phyloP scores from a whole-genome alignment of 2,797 vertebrate species.

The Eleutherodactylus coqui region DNA sequence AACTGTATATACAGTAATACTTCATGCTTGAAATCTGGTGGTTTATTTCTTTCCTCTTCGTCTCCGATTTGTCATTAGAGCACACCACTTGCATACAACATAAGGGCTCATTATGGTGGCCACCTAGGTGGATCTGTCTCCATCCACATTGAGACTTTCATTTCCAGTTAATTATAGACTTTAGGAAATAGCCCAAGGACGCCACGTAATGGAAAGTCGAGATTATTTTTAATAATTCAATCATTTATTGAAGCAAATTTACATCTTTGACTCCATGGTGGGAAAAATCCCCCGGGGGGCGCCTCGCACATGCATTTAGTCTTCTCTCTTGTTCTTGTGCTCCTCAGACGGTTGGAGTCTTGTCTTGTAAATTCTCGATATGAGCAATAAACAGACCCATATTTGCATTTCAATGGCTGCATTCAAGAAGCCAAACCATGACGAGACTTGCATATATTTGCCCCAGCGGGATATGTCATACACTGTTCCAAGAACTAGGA shows the following conservation, averaged over 20 bases:
- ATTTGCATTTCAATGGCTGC: slow-evolving; percentile 48
- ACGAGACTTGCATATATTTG: not conserved
- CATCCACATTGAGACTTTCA: slow-evolving; percentile 19
- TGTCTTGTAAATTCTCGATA: slow-evolving; percentile 47
- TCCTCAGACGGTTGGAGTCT: not conserved
- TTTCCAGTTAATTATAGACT: slow-evolving; percentile 56
- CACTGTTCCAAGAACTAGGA: not conserved
- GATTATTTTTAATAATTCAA: slow-evolving; percentile 40
- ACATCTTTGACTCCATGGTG: slow-evolving; percentile 7
- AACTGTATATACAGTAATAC: no score
- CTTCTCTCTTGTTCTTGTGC: not conserved
- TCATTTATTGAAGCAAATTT: slow-evolving; percentile 44
- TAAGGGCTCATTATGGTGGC: slow-evolving; percentile 10
- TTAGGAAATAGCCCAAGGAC: slow-evolving; percentile 51
- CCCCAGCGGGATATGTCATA: not conserved
- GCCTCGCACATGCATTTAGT: not conserved
- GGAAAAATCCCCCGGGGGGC: not conserved
- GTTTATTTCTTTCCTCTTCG: not conserved
- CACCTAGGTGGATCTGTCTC: slow-evolving; percentile 45
- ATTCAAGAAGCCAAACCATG: not conserved
- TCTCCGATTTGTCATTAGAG: not conserved
- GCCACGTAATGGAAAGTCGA: slow-evolving; percentile 27
- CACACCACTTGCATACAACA: not conserved
- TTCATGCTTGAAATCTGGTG: no score
- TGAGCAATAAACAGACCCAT: not conserved